Base-by-base conservation (phyloP, 92 coral and sea anemone species). In the Umimayanthus kanabou region DNA sequence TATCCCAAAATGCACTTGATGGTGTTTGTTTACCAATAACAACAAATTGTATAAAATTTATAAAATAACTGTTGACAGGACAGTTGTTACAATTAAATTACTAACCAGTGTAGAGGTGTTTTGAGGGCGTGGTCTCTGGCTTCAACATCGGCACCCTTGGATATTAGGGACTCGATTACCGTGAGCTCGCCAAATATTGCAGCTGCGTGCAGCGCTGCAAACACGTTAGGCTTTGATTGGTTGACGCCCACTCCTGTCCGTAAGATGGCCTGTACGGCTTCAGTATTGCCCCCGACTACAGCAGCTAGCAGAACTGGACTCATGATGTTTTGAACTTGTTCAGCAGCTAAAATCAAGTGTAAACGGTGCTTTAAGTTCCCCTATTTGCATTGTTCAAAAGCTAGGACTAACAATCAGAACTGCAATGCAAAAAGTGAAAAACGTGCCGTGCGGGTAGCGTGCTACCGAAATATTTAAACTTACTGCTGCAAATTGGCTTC, bases 101-200 rank as follows among this genome's bases (percentile, higher is more conserved):
- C 87, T 53, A 70, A 83, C 87, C 87, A 45, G 30, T 83, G 87
- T 26, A 83, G 50, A 43, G 87, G 67, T 29, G 87, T 83, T n/a
- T 83, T 71, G n/a, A 42, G 7, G 1, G 25, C 4, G 0, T 5
- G 25, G 23, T 83, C 87, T 70, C 87, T 83, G 14, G 53, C 25
- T 43, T 83, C 77, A 25, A 30, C 9, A 26, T 70, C 28, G 37
- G 78, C 87, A 29, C 87, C 87, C 39, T 15, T 26, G 40, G 78
- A 83, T 33, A 83, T 14, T 20, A 83, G n/a, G 61, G 77, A 69
- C 64, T 70, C 74, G 15, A 83, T 3, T 66, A 30, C 23, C 43
- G 10, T 30, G 1, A 78, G 87, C 4, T 69, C 69, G 9, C 66
- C 87, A 43, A 71, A 47, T 29, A 83, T 30, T 29, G 87, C 65